A percentile compares a stretch with the other conserved stretches of the same genome.
These are phyloP conservation scores for Sebastes vulpes DNA, from an alignment of 2,797 vertebrate species.

Conservation along the genomic window DNA sequence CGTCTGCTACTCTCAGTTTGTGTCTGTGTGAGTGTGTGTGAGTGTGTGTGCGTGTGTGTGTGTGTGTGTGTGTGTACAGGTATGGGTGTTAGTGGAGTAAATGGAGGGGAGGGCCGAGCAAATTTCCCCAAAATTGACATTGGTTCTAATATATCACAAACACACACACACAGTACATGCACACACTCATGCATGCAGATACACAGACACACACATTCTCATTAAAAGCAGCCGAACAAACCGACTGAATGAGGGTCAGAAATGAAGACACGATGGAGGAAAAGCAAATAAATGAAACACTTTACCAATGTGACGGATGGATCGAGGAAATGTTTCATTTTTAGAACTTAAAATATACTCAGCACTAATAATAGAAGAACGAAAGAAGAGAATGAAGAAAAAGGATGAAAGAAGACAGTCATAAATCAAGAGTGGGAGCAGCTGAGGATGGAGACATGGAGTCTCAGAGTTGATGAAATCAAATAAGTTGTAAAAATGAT, in stretches of 20 bases:
- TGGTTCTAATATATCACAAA: not conserved
- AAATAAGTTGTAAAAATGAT: not conserved
- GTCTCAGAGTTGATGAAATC: too few species aligned
- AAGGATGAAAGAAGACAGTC: not conserved
- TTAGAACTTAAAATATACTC: not conserved
- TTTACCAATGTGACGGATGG: not conserved
- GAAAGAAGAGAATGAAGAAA: not conserved
- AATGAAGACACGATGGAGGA: not conserved
- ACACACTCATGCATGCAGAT: not conserved
- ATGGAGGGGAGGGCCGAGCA: not conserved
- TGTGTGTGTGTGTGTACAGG: too few species aligned
- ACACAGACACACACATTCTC: not conserved
- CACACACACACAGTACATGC: not conserved
- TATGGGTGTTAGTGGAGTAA: not conserved
- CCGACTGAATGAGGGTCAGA: not conserved
- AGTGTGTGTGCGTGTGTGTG: too few species aligned
- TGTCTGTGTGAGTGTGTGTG: not conserved
- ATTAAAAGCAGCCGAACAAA: not conserved
- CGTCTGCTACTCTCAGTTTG: not conserved
- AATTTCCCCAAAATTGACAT: constrained; percentile 23
- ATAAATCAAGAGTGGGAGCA: not conserved
- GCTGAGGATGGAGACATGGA: not conserved
- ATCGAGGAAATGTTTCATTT: not conserved
- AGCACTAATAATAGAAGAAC: not conserved
- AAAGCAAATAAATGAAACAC: not conserved